These are phyloP conservation scores for Thamnaconus septentrionalis DNA, from an alignment of 2,113 vertebrate species.

Conservation along the genomic window DNA sequence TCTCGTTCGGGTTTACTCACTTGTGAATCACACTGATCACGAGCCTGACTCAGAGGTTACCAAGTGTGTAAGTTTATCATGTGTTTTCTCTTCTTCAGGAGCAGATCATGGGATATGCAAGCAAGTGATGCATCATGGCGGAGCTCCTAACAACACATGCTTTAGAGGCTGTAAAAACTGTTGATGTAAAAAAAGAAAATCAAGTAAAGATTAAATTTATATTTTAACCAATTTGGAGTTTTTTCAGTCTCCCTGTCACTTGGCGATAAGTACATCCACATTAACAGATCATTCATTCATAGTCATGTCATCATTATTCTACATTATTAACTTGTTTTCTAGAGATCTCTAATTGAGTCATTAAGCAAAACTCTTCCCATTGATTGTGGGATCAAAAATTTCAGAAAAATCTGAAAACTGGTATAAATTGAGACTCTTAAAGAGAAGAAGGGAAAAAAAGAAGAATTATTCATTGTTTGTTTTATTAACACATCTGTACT, in stretches of 20 bases:
- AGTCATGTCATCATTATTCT: no score
- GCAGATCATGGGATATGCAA: slow-evolving; percentile 93
- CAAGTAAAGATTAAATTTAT: slow-evolving; percentile 69
- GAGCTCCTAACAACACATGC: slow-evolving; percentile 8
- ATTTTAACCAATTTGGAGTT: slow-evolving; percentile 57
- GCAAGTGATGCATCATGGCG: slow-evolving; percentile 79
- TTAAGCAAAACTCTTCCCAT: background rate
- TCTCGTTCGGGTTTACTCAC: slow-evolving; percentile 18
- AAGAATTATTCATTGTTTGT: slow-evolving; percentile 33
- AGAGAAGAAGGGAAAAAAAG: slow-evolving; percentile 1
- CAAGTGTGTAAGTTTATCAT: slow-evolving; percentile 15
- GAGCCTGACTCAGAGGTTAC: slow-evolving; percentile 12
- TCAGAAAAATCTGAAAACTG: background rate
- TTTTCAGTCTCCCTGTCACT: background rate
- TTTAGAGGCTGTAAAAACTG: slow-evolving; percentile 40
- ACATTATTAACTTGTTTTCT: no score
- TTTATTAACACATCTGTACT: slow-evolving; percentile 68
- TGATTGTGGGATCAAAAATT: background rate
- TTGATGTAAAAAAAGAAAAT: slow-evolving; percentile 57
- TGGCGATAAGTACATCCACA: background rate
- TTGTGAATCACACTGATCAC: slow-evolving; percentile 3
- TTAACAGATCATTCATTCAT: background rate
- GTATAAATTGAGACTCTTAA: background rate
- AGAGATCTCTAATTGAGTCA: no score
- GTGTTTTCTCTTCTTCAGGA: slow-evolving; percentile 78